phyloP scores from a whole-genome alignment of 2,888 invertebrate species.

The Tachina fera region DNA sequence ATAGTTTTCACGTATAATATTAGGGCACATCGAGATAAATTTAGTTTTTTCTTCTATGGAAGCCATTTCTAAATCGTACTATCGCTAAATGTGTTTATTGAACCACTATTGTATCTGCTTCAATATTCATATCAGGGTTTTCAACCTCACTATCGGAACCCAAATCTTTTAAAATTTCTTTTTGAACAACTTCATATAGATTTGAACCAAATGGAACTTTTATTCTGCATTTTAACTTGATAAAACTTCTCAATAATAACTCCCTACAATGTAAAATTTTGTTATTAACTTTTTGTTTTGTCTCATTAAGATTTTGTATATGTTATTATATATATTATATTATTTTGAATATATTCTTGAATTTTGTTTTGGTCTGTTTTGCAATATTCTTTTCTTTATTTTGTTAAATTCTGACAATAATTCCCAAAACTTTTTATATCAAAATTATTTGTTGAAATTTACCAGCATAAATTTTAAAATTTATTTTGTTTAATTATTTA shows the following conservation, averaged over 20 bases:
- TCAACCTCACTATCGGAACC: background rate
- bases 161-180: slow-evolving; percentile 14
- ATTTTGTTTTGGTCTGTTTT: slow-evolving; percentile 21
- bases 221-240: slow-evolving; percentile 30
- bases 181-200: slow-evolving; percentile 13
- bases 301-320: background rate
- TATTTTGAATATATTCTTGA: slow-evolving; percentile 15
- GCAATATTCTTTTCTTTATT: slow-evolving; percentile 14
- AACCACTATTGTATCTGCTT: background rate
- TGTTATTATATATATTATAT: slow-evolving; percentile 29
- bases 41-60: slow-evolving; percentile 29
- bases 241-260: slow-evolving; percentile 30
- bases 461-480: too few relatives aligned
- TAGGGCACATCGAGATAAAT: slow-evolving; percentile 41
- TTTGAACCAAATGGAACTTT: slow-evolving; percentile 24
- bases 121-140: background rate
- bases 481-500: too few relatives aligned
- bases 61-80: slow-evolving; percentile 18
- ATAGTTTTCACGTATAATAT: slow-evolving; percentile 18
- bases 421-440: too few relatives aligned
- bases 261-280: slow-evolving; percentile 31
- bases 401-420: background rate
- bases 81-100: too few relatives aligned
- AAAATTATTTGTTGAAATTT: too few relatives aligned
- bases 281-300: slow-evolving; percentile 2